Conservation (phyloP, 2,888 invertebrate species). For the Drosophila meridiana region DNA sequence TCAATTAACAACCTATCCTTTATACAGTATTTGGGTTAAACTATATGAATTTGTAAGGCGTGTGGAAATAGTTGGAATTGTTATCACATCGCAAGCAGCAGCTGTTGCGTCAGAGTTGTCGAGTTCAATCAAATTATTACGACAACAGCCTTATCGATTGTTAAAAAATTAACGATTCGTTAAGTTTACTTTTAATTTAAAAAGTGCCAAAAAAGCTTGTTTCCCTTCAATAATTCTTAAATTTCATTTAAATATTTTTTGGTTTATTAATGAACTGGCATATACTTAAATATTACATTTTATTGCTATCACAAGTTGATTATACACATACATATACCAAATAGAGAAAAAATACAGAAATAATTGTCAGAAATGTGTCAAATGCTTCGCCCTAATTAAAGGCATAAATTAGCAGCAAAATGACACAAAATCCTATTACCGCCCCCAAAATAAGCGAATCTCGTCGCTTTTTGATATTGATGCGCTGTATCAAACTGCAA, state of each 20-base stretch:
- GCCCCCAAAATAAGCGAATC: constrained; percentile 96
- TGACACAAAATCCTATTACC: constrained; percentile 95
- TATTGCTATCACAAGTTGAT: constrained; percentile 77
- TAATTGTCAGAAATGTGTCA: constrained; percentile 33
- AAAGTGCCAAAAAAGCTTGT: background rate
- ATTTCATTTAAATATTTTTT: background rate
- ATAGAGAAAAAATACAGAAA: constrained; percentile 42
- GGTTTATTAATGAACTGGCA: constrained; percentile 6
- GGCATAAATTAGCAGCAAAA: constrained; percentile 92
- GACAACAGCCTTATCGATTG: constrained; percentile 30
- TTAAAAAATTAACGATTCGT: constrained; percentile 19
- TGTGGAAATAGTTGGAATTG: constrained; percentile 48
- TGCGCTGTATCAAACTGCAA: constrained; percentile 93
- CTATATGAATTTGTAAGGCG: constrained; percentile 16
- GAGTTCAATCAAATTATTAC: constrained; percentile 8
- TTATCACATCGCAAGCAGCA: constrained; percentile 69
- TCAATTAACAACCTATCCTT: constrained; percentile 13
- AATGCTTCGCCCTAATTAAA: constrained; percentile 87
- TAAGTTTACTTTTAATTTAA: constrained; percentile 4
- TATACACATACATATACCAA: constrained; percentile 68
- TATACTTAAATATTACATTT: constrained; percentile 60
- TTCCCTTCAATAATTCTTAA: background rate
- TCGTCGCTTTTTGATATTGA: constrained; percentile 96
- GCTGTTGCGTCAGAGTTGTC: constrained; percentile 62
- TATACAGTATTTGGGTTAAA: constrained; percentile 52